phyloP scores from a whole-genome alignment of 2,113 vertebrate genomes.

The Passerina amoena region DNA sequence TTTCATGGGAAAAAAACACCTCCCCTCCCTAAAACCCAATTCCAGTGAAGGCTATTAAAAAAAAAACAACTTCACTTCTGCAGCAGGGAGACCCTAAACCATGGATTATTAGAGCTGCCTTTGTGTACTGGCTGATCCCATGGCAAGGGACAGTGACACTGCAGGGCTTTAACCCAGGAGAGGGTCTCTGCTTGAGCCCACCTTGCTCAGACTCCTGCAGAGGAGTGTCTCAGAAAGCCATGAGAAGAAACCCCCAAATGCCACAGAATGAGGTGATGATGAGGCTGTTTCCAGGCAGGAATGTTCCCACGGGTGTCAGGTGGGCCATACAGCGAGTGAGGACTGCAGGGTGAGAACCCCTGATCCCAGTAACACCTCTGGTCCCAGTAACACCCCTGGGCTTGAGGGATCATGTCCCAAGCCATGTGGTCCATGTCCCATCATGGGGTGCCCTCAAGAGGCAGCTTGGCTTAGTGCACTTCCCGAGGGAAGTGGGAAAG shows the following conservation, averaged over 20 bases:
- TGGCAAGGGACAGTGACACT: not conserved
- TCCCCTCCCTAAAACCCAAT: not conserved
- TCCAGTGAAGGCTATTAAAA: not conserved
- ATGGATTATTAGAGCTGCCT: not conserved
- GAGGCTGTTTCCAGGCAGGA: not conserved
- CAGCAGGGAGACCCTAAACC: not conserved
- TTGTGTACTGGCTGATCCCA: not conserved
- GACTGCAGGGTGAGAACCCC: not conserved
- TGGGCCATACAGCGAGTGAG: not conserved
- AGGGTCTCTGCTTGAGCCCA: not conserved
- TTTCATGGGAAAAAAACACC: rapidly evolving
- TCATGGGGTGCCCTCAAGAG: constrained; percentile 42
- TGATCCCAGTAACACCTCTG: not conserved
- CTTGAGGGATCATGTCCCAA: rapidly evolving
- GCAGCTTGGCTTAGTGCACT: constrained; percentile 10
- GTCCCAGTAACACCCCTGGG: rapidly evolving
- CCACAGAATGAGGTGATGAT: not conserved
- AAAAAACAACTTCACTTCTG: not conserved
- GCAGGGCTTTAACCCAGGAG: not conserved
- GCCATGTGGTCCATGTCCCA: not conserved
- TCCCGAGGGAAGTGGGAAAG: not conserved
- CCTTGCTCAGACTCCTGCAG: not conserved
- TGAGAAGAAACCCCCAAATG: not conserved
- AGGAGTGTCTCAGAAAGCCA: not conserved
- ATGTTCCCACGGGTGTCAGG: not conserved